Evolutionary conservation across 2,888 invertebrate species (phyloP), one percentile per base, ranked within the genome.

Genomic region (Lepidocyrtinus sp.): DNA sequence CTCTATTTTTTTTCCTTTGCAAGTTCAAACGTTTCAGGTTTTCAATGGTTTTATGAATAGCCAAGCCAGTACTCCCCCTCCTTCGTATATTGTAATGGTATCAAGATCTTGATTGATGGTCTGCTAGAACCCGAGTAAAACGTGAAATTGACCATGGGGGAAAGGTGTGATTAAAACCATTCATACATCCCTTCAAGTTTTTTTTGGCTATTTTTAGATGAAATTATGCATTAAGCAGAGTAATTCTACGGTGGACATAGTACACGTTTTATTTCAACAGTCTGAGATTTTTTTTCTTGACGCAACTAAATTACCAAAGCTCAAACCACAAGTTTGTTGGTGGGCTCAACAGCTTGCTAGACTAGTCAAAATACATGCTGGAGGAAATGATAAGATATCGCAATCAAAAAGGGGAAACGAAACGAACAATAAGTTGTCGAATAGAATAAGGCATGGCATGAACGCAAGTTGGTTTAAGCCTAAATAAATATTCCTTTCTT

Each of bases 131-230:
- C 64, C 26, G 12, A 27, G 36, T 62, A 19, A n/a, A 21, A 46
- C 45, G 70, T 22, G 26, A 59, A 59, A 22, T 59, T 80, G 75
- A 75, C 71, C 75, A 71, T 75, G 80, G 70, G 68, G 67, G 46
- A 63, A 59, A 69, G 80, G 80, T 80, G 80, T 80, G 80, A 80
- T 74, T 70, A 80, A 59, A 61, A 55, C 71, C 17, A 79, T 74
- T 36, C 55, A 69, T 36, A 46, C 45, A 27, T 59, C 59, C 59
- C 21, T 21, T 59, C 22, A 7, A 21, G 22, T 59, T 59, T 9
- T 22, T 59, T 36, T 21, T 5, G 22, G 59, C 59, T 59, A 59
- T 59, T 59, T 59, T 59, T 59, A 59, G 59, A 19, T 21, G 21
- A 7, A 59, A 59, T 59, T 59, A 50, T 7, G 50, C 12, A 50